Evolutionary conservation across 1,140 invertebrate genomes (phyloP), one percentile per base, ranked within the genome.

Genomic region (Bemisia tabaci): DNA sequence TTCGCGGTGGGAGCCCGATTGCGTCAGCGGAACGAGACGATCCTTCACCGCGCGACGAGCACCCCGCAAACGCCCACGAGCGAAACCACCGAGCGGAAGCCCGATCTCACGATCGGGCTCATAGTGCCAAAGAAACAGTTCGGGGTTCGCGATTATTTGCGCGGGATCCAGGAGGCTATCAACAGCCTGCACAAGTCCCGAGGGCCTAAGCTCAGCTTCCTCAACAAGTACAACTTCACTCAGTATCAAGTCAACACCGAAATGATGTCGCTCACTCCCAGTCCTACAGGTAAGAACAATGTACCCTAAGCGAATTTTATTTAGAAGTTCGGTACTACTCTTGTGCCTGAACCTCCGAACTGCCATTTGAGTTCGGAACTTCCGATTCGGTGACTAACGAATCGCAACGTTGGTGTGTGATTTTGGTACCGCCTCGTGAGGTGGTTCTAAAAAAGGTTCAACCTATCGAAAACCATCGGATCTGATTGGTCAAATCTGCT

Each of bases 231-330:
- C 73, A 78, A 79, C 26, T 87, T 87, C 70, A 81, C 81, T 21
- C 79, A 80, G 33, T 75, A 77, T 58, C 82, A 86, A 70, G 84
- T 89, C 26, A 82, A 81, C 70, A 81, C 79, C 67, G 81, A 82
- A 59, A 83, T 87, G 80, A 85, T 88, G 82, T 82, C 82, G 64
- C 77, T 90, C 22, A 87, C 85, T 60, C 88, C 88, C 11, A 88
- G 85, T 79, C 88, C 88, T 12, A 89, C 85, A 82, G 87, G 87
- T 89, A 78, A 76, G 74, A n/a, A n/a, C n/a, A n/a, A n/a, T n/a
- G n/a, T n/a, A n/a, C n/a, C n/a, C n/a, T n/a, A n/a, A n/a, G n/a
- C n/a, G n/a, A n/a, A n/a, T n/a, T n/a, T n/a, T n/a, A n/a, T n/a
- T n/a, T n/a, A n/a, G n/a, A n/a, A n/a, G n/a, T n/a, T n/a, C n/a